Evolutionary conservation across 2,888 invertebrate species (phyloP).

Genomic region (Andrena hattorfiana): DNA sequence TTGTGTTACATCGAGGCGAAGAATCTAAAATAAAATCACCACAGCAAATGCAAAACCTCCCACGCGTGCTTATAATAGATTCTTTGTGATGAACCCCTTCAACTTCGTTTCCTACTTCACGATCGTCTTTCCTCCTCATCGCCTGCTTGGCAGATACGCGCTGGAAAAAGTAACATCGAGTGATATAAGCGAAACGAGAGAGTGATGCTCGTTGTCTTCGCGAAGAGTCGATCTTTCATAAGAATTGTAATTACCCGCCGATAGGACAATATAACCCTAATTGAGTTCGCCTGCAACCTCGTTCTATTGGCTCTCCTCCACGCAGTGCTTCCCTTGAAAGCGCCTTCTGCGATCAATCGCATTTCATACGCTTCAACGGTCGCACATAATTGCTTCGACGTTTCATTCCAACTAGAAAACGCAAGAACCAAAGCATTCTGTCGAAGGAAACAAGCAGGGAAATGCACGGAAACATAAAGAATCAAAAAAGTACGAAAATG

Average conservation of each 20-base stretch:
- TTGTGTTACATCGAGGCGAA: no score
- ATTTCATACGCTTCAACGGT: neutral
- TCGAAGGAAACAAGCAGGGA: neutral
- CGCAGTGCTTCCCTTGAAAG: neutral
- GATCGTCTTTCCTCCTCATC: conserved; percentile 28
- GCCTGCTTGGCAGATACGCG: conserved; percentile 40
- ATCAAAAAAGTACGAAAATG: neutral
- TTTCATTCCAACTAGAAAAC: neutral
- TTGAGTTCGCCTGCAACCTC: neutral
- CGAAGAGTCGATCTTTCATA: neutral
- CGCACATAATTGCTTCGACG: neutral
- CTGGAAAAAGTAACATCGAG: conserved; percentile 24
- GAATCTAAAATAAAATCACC: no score
- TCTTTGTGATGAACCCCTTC: conserved; percentile 21
- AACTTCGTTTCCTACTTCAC: conserved; percentile 4
- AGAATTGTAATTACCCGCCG: conserved; percentile 39
- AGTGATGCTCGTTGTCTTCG: conserved; percentile 11
- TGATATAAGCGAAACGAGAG: conserved; percentile 50
- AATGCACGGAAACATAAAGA: neutral
- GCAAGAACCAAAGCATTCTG: neutral
- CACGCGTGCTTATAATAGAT: conserved; percentile 15
- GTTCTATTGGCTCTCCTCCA: conserved; percentile 4
- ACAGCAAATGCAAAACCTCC: neutral
- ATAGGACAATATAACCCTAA: conserved; percentile 12
- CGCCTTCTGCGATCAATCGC: neutral